phyloP scores from a whole-genome alignment of 1,140 invertebrate genomes.

The Phymorhynchus buccinoides region DNA sequence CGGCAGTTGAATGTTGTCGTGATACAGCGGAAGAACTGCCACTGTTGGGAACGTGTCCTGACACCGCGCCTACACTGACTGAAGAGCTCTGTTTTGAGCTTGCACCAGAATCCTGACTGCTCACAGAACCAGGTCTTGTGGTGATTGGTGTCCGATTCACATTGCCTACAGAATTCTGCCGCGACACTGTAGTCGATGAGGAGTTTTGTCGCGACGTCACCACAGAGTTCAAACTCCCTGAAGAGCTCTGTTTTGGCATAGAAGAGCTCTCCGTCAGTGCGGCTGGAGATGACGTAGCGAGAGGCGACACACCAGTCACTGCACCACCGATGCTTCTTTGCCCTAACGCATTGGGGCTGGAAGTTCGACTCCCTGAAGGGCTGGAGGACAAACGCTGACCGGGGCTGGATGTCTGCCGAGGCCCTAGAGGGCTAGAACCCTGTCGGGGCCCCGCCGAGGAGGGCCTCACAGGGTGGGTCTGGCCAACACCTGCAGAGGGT shows the following conservation, averaged over 20 bases:
- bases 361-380: slow-evolving; percentile 22
- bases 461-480: slow-evolving; percentile 32
- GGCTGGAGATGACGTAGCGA: background rate
- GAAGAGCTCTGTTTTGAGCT: background rate
- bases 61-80: background rate
- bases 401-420: slow-evolving; percentile 6
- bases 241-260: slow-evolving; percentile 23
- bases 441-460: slow-evolving; percentile 32
- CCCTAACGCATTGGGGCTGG: background rate
- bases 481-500: background rate
- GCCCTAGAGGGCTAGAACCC: slow-evolving; percentile 19
- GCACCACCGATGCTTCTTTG: background rate
- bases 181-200: background rate
- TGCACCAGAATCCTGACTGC: background rate
- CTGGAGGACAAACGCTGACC: background rate
- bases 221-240: background rate
- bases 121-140: background rate
- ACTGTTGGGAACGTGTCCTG: background rate
- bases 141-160: background rate
- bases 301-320: background rate
- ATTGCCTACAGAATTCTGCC: background rate
- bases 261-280: background rate
- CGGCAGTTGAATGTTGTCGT: background rate
- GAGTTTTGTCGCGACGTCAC: background rate
- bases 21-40: background rate